These are phyloP conservation scores for Limnephilus marmoratus DNA, from an alignment of 2,888 invertebrate genomes.

Conservation along the genomic window DNA sequence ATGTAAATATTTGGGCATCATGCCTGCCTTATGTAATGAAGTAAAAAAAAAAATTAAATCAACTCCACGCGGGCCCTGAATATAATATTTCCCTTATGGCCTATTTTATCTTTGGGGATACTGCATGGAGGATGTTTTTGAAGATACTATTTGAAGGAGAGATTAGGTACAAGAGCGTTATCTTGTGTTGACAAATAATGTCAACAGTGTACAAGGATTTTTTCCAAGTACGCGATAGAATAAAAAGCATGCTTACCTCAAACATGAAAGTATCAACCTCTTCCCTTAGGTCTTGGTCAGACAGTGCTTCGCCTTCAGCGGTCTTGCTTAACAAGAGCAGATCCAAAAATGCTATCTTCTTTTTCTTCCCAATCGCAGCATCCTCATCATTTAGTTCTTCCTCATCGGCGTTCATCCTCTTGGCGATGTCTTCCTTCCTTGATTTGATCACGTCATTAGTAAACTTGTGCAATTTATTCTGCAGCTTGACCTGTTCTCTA, in stretches of 20 bases:
- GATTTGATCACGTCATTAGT: constrained; percentile 68
- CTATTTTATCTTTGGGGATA: too few species aligned
- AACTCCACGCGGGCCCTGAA: too few species aligned
- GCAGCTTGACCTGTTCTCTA: constrained; percentile 70
- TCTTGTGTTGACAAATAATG: too few species aligned
- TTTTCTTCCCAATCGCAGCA: constrained; percentile 54
- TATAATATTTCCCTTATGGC: too few species aligned
- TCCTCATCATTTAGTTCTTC: constrained; percentile 17
- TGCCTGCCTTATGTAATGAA: too few species aligned
- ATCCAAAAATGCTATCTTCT: constrained; percentile 70
- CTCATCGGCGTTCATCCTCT: neutral
- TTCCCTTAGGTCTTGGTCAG: constrained; percentile 69
- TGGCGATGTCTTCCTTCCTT: constrained; percentile 60
- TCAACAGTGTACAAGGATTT: too few species aligned
- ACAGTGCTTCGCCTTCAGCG: constrained; percentile 67
- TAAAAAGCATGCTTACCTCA: constrained; percentile 68
- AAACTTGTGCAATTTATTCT: constrained; percentile 68
- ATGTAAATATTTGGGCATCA: too few species aligned
- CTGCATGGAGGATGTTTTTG: too few species aligned
- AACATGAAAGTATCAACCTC: constrained; percentile 72
- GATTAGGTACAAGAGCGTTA: too few species aligned
- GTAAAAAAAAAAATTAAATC: too few species aligned
- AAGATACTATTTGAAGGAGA: too few species aligned
- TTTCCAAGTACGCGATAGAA: too few species aligned
- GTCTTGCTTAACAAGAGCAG: constrained; percentile 69